Conservation (phyloP, 2,797 vertebrate genomes). For the Setipinna tenuifilis region DNA sequence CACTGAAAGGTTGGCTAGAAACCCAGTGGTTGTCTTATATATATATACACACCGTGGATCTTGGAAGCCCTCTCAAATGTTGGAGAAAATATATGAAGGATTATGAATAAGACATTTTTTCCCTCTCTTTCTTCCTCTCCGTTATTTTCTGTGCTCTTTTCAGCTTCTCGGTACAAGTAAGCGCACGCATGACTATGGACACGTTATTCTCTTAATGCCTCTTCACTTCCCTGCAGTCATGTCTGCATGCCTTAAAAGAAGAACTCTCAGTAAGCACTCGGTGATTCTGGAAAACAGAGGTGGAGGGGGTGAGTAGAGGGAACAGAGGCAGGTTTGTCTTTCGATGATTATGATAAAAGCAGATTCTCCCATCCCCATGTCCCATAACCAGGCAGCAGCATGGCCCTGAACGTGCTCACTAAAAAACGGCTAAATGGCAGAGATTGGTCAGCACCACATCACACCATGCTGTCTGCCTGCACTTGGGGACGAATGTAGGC, state of each 20-base stretch:
- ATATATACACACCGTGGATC: not conserved
- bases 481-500: not conserved
- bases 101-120: not conserved
- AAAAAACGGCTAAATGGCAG: too few relatives aligned
- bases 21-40: too few relatives aligned
- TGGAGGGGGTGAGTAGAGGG: not conserved
- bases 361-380: not conserved
- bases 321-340: conserved; percentile 2
- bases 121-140: not conserved
- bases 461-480: too few relatives aligned
- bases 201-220: not conserved
- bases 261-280: not conserved
- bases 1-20: too few relatives aligned
- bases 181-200: not conserved
- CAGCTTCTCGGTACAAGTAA: not conserved
- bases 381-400: not conserved
- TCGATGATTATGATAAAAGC: not conserved
- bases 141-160: not conserved
- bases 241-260: not conserved
- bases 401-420: too few relatives aligned
- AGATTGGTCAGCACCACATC: too few relatives aligned
- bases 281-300: not conserved
- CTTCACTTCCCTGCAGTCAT: not conserved
- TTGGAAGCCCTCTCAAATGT: not conserved
- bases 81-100: not conserved